Percentiles rank a stretch among this genome's conserved stretches.
Conservation (phyloP, 2,888 invertebrate genomes). For the Celastrina argiolus region DNA sequence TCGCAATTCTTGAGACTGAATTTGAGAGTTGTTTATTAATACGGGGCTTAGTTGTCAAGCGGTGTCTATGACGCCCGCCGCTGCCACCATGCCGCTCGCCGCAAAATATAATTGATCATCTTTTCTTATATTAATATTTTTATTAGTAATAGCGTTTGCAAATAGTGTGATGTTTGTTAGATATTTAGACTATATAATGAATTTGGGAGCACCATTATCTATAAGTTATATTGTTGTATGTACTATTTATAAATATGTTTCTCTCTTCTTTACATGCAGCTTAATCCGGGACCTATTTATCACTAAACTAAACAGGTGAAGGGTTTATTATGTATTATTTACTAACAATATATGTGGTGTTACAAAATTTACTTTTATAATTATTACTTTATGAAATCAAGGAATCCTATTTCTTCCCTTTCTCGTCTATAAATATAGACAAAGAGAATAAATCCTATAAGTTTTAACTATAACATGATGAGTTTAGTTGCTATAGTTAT, state of each 20-base stretch:
- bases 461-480: too few species aligned
- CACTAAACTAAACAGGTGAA: slow-evolving; percentile 75
- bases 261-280: slow-evolving; percentile 78
- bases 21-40: too few species aligned
- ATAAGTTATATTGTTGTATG: slow-evolving; percentile 29
- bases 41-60: too few species aligned
- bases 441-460: too few species aligned
- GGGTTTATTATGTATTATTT: slow-evolving; percentile 58
- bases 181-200: not conserved
- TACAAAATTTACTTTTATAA: not conserved
- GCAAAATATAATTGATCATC: not conserved
- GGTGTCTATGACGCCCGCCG: too few species aligned
- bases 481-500: too few species aligned
- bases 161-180: slow-evolving; percentile 21
- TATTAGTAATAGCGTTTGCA: not conserved
- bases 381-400: not conserved
- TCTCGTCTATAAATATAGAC: too few species aligned
- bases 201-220: slow-evolving; percentile 16
- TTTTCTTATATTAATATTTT: not conserved
- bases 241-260: slow-evolving; percentile 62
- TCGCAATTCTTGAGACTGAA: too few species aligned
- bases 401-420: too few species aligned
- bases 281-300: slow-evolving; percentile 78
- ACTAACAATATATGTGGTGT: slow-evolving; percentile 14
- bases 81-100: too few species aligned